A percentile compares a stretch with the other conserved stretches of the same genome.
Conservation (phyloP, 1,140 invertebrate species). For the Steinernema feltiae region DNA sequence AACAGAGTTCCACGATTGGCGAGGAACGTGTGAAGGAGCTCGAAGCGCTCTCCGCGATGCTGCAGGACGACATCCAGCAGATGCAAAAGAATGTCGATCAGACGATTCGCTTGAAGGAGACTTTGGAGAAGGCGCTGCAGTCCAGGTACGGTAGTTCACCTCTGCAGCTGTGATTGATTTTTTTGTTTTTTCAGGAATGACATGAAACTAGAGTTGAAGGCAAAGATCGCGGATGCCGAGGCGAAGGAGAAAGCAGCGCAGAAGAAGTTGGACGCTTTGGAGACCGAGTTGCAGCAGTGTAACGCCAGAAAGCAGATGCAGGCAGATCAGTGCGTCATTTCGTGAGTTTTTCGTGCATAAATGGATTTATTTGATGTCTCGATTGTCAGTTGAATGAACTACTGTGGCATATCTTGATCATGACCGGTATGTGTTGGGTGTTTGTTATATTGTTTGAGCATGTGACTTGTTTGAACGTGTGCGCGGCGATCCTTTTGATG, state of each 20-base stretch:
- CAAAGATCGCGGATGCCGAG: not conserved
- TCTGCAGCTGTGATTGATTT: not conserved
- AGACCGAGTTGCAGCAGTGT: not conserved
- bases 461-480: too few species aligned
- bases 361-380: too few species aligned
- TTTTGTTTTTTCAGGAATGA: not conserved
- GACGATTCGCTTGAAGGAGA: conserved; percentile 19
- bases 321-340: not conserved
- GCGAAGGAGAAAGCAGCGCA: not conserved
- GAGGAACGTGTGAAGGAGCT: conserved; percentile 26
- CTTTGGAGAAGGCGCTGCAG: conserved; percentile 15
- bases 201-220: not conserved
- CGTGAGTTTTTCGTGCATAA: not conserved
- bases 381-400: too few species aligned
- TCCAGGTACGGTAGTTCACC: conserved; percentile 1
- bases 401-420: too few species aligned
- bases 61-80: conserved; percentile 22
- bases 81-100: conserved; percentile 18
- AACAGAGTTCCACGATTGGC: conserved; percentile 24
- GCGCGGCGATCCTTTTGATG: too few species aligned
- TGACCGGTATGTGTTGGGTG: too few species aligned
- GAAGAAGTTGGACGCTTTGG: not conserved
- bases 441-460: too few species aligned
- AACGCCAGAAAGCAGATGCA: not conserved
- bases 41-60: conserved; percentile 18